Percentiles rank a stretch among this genome's conserved stretches.
Conservation (phyloP, 2,113 vertebrate genomes). For the Cromileptes altivelis region DNA sequence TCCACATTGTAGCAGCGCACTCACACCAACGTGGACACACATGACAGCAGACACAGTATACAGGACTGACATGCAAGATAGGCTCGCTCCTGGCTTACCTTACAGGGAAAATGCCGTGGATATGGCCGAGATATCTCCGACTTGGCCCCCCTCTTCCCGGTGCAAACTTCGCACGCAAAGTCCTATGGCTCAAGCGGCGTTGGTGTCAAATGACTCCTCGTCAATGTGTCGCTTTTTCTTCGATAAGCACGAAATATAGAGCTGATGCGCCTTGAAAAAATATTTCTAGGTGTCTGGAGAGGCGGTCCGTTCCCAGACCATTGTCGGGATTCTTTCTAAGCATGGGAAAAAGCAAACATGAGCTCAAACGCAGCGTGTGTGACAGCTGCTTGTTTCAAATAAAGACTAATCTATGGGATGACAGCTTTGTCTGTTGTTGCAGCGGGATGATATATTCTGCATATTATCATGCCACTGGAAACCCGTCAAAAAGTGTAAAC, state of each 20-base stretch:
- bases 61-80: constrained; percentile 30
- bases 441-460: constrained; percentile 46
- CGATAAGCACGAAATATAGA: constrained; percentile 27
- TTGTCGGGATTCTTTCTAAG: constrained; percentile 74
- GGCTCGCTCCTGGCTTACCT: constrained; percentile 80
- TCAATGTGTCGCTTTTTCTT: constrained; percentile 46
- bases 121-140: constrained; percentile 66
- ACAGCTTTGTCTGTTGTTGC: constrained; percentile 69
- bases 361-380: constrained; percentile 45
- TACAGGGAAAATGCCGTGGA: constrained; percentile 67
- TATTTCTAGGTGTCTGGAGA: constrained; percentile 65
- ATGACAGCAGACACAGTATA: constrained; percentile 31
- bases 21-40: constrained; percentile 30
- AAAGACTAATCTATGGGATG: constrained; percentile 38
- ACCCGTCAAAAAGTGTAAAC: constrained; percentile 80
- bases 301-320: constrained; percentile 77
- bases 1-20: constrained; percentile 13
- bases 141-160: constrained; percentile 58
- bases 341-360: constrained; percentile 49
- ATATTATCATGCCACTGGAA: constrained; percentile 64
- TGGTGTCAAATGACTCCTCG: constrained; percentile 63
- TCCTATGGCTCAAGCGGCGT: constrained; percentile 59
- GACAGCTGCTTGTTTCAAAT: constrained; percentile 54
- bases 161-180: constrained; percentile 81
- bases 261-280: constrained; percentile 57